Evolutionary conservation across 2,888 invertebrate species (phyloP).

Genomic region (Oeneis ivallda): DNA sequence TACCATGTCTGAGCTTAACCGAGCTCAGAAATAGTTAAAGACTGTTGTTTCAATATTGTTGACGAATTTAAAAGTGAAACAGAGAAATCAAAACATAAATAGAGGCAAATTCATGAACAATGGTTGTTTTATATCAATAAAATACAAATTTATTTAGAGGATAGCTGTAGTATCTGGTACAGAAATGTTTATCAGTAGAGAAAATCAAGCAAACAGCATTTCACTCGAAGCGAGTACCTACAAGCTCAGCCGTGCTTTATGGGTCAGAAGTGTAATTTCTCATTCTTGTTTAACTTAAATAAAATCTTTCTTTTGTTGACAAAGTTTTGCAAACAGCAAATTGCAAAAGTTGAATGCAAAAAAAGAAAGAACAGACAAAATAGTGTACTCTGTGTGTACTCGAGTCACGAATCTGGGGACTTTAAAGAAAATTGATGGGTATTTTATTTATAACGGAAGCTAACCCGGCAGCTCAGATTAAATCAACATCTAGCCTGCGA

Average conservation of each 20-base stretch:
- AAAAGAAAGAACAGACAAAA: conserved; percentile 9
- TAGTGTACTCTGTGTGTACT: not conserved
- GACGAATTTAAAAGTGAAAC: not conserved
- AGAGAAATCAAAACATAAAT: not conserved
- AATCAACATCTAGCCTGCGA: conserved; percentile 32
- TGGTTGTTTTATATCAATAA: not conserved
- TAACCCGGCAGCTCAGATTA: conserved; percentile 31
- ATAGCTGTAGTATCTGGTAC: conserved; percentile 4
- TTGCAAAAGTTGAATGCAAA: conserved; percentile 18
- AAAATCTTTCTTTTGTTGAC: conserved; percentile 23
- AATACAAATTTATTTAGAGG: conserved; percentile 14
- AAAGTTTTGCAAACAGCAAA: conserved; percentile 20
- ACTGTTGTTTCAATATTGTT: too few relatives aligned
- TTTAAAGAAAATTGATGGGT: conserved; percentile 29
- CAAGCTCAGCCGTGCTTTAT: conserved; percentile 17
- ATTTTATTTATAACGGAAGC: conserved; percentile 34
- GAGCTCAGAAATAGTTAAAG: too few relatives aligned
- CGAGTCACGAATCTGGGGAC: conserved; percentile 12
- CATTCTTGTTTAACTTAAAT: conserved; percentile 21
- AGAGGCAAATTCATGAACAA: not conserved
- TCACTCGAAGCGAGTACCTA: not conserved
- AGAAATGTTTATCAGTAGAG: conserved; percentile 10
- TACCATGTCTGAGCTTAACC: too few relatives aligned
- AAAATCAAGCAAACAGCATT: conserved; percentile 16
- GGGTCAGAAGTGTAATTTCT: conserved; percentile 22